Percentiles rank a stretch among this genome's conserved stretches.
phyloP scores from a whole-genome alignment of 1,140 invertebrate genomes.

The Coenobita brevimanus region DNA sequence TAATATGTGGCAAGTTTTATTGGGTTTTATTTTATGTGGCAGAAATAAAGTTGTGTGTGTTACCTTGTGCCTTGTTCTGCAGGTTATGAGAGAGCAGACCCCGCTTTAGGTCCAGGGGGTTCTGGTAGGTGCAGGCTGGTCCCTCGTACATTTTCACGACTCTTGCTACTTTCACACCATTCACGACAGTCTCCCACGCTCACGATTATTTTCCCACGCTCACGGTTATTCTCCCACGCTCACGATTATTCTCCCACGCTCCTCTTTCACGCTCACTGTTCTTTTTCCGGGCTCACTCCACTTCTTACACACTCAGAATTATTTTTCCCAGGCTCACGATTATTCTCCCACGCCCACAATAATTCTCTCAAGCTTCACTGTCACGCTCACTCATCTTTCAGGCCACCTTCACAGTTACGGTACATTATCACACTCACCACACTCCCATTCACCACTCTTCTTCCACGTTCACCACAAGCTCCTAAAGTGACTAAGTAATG shows the following conservation, averaged over 20 bases:
- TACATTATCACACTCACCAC: too few species aligned
- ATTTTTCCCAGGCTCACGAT: neutral
- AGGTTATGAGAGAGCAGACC: conserved; percentile 51
- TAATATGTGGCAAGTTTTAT: too few species aligned
- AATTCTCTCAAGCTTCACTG: neutral
- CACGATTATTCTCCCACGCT: neutral
- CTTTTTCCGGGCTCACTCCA: neutral
- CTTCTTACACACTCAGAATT: neutral
- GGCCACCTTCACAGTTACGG: too few species aligned
- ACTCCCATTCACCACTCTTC: too few species aligned
- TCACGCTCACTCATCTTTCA: too few species aligned
- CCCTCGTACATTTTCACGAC: conserved; percentile 53
- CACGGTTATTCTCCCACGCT: neutral
- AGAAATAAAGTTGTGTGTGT: too few species aligned
- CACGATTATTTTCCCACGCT: neutral
- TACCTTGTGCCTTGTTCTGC: conserved; percentile 58
- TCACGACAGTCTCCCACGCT: neutral
- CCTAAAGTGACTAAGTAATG: too few species aligned
- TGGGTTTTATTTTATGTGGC: too few species aligned
- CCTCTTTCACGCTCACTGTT: neutral
- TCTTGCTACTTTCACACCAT: neutral
- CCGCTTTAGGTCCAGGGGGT: conserved; percentile 55
- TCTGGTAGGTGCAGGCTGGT: conserved; percentile 56
- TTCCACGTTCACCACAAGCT: too few species aligned
- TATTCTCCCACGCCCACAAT: neutral